Evolutionary conservation across 2,797 vertebrate species (phyloP).

Genomic region (Pampus argenteus): DNA sequence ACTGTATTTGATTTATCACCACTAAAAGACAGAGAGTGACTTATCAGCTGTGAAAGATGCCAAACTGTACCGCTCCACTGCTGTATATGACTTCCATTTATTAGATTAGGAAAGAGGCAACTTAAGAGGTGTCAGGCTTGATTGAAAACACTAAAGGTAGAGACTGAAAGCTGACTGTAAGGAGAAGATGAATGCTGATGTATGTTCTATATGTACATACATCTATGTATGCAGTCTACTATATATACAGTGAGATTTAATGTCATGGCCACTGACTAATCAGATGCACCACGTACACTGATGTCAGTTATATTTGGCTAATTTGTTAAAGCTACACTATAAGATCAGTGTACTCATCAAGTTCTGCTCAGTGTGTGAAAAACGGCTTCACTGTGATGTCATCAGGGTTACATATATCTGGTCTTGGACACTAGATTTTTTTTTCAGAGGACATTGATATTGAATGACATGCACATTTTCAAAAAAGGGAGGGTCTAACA

Average conservation of each 20-base stretch:
- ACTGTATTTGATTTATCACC: constrained; percentile 60
- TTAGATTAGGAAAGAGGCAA: constrained; percentile 5
- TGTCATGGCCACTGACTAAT: neutral
- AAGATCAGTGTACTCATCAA: neutral
- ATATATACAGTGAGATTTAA: no score
- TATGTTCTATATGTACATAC: neutral
- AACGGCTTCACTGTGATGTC: no score
- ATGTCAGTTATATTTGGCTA: neutral
- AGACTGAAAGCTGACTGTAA: constrained; percentile 1
- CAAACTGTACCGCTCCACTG: constrained; percentile 47
- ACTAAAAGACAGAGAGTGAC: constrained; percentile 43
- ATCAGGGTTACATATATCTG: neutral
- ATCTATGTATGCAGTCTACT: no score
- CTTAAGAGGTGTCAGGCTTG: constrained; percentile 13
- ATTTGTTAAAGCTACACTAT: no score
- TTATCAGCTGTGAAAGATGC: constrained; percentile 65
- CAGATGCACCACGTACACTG: neutral
- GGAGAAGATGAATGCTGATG: neutral
- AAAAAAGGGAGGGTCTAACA: neutral
- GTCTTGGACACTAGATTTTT: neutral
- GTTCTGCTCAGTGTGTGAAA: no score
- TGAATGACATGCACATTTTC: neutral
- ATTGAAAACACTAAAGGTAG: neutral
- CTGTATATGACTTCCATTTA: constrained; percentile 12
- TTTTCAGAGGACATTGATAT: no score